Conservation (phyloP, 2,113 vertebrate species). For the Urocolius indicus region DNA sequence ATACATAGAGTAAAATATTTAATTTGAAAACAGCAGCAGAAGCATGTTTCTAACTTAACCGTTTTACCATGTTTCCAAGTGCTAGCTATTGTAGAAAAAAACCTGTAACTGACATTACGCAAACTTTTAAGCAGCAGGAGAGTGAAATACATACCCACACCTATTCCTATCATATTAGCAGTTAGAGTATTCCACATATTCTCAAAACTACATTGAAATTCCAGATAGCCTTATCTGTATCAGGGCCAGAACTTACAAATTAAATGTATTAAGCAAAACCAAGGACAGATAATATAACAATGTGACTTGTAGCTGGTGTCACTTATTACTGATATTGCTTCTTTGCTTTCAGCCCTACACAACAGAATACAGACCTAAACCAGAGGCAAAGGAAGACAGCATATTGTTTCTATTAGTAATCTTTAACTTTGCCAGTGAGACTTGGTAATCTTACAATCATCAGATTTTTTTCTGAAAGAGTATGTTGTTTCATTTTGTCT, state of each 20-base stretch:
- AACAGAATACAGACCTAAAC: background rate
- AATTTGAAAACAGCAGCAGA: background rate
- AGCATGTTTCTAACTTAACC: background rate
- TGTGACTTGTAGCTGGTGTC: background rate
- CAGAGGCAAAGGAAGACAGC: background rate
- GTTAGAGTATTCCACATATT: background rate
- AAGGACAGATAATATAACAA: background rate
- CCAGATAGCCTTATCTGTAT: background rate
- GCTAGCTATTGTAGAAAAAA: background rate
- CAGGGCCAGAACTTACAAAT: background rate
- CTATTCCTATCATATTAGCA: background rate
- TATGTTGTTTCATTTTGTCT: background rate
- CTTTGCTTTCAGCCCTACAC: background rate
- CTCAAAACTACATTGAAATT: background rate
- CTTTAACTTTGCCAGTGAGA: background rate
- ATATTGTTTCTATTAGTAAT: background rate
- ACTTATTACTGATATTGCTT: background rate
- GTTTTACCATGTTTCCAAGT: background rate
- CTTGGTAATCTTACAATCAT: background rate
- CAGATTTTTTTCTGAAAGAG: background rate
- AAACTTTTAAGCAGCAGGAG: background rate
- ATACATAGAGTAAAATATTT: background rate
- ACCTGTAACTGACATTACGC: background rate
- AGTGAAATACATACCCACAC: background rate
- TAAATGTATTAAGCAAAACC: background rate